These are phyloP conservation scores for Trachops cirrhosus DNA, from an alignment of 2,797 vertebrate species.

Conservation along the genomic window DNA sequence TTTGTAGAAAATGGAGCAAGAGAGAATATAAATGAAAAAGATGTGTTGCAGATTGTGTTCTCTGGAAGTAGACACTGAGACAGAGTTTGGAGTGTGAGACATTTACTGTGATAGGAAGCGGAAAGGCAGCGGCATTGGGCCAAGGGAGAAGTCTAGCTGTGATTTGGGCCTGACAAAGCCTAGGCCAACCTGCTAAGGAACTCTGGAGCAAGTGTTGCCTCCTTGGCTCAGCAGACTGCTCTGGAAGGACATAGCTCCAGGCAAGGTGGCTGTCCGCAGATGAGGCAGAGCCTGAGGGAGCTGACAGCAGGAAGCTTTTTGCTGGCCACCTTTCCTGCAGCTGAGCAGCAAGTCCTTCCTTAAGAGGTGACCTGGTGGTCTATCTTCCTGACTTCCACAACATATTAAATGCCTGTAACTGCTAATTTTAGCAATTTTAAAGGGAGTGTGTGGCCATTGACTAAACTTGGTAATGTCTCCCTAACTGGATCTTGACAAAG, in stretches of 20 bases:
- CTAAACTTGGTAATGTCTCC: neutral
- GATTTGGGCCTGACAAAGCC: neutral
- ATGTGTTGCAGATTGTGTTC: neutral
- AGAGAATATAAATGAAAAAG: slow-evolving; percentile 20
- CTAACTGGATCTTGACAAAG: neutral
- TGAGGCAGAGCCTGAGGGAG: neutral
- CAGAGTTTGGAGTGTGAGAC: neutral
- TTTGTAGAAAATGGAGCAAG: neutral
- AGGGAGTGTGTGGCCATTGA: neutral
- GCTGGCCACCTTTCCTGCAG: neutral
- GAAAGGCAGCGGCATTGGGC: neutral
- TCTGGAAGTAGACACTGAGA: neutral
- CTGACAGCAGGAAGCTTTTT: neutral
- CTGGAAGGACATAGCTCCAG: neutral
- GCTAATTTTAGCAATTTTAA: slow-evolving; percentile 11
- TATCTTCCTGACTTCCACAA: neutral
- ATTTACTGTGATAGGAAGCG: neutral
- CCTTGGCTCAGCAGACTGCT: neutral
- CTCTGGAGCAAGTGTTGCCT: neutral
- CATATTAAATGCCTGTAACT: neutral
- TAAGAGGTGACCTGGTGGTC: neutral
- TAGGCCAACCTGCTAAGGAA: neutral
- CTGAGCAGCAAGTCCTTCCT: neutral
- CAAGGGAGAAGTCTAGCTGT: neutral
- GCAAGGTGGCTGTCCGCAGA: neutral